These are phyloP conservation scores for Archivesica marissinica DNA, from an alignment of 1,140 invertebrate genomes.

Conservation along the genomic window DNA sequence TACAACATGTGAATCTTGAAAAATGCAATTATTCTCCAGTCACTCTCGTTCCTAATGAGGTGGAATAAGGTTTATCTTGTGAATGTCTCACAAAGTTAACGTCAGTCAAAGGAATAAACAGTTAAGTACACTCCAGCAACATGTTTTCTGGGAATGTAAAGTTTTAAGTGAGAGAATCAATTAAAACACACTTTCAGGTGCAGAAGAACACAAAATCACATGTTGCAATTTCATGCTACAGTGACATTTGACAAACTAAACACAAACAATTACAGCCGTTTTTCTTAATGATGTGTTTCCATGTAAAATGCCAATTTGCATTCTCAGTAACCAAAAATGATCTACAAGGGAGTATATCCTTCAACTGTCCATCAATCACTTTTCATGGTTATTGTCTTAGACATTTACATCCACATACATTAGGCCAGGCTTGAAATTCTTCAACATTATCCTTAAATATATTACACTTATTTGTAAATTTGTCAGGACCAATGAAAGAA, in stretches of 20 bases:
- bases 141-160: background rate
- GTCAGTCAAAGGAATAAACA: background rate
- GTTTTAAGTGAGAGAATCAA: background rate
- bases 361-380: no score
- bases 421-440: no score
- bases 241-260: conserved; percentile 24
- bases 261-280: conserved; percentile 12
- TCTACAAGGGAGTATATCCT: no score
- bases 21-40: conserved; percentile 54
- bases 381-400: no score
- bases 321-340: conserved; percentile 19
- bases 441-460: no score
- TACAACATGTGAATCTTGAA: conserved; percentile 37
- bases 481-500: no score
- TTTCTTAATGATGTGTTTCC: conserved; percentile 33
- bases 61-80: conserved; percentile 42
- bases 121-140: background rate
- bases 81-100: background rate
- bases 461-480: no score
- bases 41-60: conserved; percentile 42
- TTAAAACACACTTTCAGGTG: background rate
- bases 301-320: conserved; percentile 44
- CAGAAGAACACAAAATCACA: conserved; percentile 16
- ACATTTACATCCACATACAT: no score
- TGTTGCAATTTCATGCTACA: conserved; percentile 54